Conservation (phyloP, 2,113 vertebrate species). For the Struthidea cinerea region DNA sequence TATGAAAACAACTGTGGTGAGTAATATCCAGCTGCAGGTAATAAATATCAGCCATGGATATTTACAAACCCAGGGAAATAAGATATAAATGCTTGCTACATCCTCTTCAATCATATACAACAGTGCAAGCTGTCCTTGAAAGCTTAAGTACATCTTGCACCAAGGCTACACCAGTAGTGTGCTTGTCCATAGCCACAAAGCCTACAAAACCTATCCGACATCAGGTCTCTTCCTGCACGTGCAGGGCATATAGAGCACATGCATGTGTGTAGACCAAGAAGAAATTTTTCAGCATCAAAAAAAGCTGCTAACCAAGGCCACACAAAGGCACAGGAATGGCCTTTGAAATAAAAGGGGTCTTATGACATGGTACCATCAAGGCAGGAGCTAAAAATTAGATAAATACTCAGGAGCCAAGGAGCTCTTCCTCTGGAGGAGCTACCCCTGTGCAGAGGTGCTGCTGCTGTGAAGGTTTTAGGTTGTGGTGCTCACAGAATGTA, state of each 20-base stretch:
- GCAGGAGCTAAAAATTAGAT: not conserved
- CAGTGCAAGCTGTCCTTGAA: not conserved
- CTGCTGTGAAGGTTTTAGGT: not conserved
- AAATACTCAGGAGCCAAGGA: not conserved
- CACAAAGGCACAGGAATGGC: not conserved
- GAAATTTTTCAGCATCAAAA: not conserved
- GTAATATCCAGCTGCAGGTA: not conserved
- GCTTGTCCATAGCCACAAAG: not conserved
- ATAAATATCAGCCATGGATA: not conserved
- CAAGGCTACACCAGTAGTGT: not conserved
- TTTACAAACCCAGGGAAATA: not conserved
- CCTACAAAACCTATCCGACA: not conserved
- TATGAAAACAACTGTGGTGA: not conserved
- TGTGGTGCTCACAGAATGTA: not conserved
- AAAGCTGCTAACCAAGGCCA: not conserved
- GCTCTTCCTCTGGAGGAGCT: not conserved
- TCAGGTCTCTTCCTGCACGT: accelerated
- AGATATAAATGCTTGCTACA: not conserved
- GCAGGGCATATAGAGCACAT: not conserved
- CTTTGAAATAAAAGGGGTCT: not conserved
- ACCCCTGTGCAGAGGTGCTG: not conserved
- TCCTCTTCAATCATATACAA: not conserved
- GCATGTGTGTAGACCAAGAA: not conserved
- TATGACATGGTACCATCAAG: not conserved
- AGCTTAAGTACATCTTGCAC: not conserved